Evolutionary conservation across 35 echinoderm and acorn worm species (phyloP).

Genomic region (Patiria miniata): DNA sequence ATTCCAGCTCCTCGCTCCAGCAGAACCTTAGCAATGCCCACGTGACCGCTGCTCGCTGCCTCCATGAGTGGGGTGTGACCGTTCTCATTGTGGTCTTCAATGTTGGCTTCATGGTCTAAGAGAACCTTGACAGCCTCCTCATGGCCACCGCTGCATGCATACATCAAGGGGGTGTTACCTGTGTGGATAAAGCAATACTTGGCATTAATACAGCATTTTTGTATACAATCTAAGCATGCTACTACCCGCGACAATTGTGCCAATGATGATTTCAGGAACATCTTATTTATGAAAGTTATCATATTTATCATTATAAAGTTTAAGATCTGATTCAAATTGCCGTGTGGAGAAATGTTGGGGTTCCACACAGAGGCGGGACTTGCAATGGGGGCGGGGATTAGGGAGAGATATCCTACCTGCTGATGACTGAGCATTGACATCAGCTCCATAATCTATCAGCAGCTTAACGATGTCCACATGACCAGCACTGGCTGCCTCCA

Average conservation of each 20-base stretch:
- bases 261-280: too few relatives aligned
- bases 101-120: conserved; percentile 81
- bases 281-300: too few relatives aligned
- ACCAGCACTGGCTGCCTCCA: conserved; percentile 95
- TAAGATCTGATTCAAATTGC: too few relatives aligned
- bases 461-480: conserved; percentile 91
- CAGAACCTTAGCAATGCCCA: conserved; percentile 80
- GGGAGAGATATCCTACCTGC: conserved; percentile 54
- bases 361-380: too few relatives aligned
- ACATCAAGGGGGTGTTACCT: conserved; percentile 97
- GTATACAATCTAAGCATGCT: too few relatives aligned
- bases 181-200: background rate
- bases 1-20: conserved; percentile 87
- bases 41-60: conserved; percentile 88
- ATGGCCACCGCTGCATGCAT: conserved; percentile 91
- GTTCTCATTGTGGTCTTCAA: conserved; percentile 98
- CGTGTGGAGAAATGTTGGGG: too few relatives aligned
- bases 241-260: too few relatives aligned
- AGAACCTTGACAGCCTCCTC: conserved; percentile 85
- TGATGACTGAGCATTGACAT: conserved; percentile 92
- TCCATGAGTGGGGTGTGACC: conserved; percentile 98
- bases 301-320: background rate
- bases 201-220: too few relatives aligned
- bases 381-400: too few relatives aligned
- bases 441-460: conserved; percentile 81